Conservation (phyloP, 2,113 vertebrate genomes). For the Rallus limicola region DNA sequence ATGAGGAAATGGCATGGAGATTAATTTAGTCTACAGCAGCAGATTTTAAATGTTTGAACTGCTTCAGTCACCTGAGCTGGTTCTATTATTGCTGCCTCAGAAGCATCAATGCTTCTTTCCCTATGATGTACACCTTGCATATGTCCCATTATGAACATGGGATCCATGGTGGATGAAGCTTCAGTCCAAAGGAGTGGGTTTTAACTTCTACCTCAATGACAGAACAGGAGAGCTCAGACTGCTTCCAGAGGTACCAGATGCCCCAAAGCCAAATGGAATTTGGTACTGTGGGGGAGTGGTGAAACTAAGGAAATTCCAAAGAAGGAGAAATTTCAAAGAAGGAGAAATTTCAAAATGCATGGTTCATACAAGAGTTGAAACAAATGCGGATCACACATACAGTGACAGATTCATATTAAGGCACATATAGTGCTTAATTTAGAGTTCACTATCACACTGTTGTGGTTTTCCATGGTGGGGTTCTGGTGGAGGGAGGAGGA, state of each 20-base stretch:
- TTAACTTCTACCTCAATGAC: not conserved
- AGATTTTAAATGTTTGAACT: not conserved
- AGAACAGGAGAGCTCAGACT: not conserved
- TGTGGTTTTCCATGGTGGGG: too few relatives aligned
- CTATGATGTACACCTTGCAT: not conserved
- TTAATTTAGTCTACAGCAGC: not conserved
- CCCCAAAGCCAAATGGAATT: not conserved
- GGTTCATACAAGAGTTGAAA: not conserved
- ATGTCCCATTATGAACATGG: not conserved
- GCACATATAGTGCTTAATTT: not conserved
- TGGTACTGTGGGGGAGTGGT: rapidly evolving
- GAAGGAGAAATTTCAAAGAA: not conserved
- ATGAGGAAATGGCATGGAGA: not conserved
- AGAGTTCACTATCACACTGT: not conserved
- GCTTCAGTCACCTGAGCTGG: not conserved
- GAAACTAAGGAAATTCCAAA: not conserved
- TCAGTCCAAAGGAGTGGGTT: not conserved
- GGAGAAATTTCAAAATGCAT: not conserved
- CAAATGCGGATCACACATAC: rapidly evolving
- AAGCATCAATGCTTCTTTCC: not conserved
- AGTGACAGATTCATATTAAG: not conserved
- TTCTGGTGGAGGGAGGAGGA: too few relatives aligned
- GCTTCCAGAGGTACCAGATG: not conserved
- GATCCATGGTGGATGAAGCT: not conserved
- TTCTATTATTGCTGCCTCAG: not conserved